Conservation (phyloP, 2,888 invertebrate genomes). For the Tinea trinotella region DNA sequence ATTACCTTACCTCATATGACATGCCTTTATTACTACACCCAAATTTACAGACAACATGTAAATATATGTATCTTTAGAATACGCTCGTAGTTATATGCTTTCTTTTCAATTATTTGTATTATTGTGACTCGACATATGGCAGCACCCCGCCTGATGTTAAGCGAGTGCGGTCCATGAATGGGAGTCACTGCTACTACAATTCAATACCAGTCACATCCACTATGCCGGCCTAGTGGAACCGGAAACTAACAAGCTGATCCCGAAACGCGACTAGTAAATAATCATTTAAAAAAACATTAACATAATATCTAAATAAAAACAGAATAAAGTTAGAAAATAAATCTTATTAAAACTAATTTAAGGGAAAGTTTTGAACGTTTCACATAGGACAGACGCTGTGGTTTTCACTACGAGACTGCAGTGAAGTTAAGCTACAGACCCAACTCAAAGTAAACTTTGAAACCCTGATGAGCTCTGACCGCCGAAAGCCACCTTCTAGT, state of each 20-base stretch:
- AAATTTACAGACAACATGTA: slow-evolving; percentile 6
- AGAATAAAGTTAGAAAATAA: background rate
- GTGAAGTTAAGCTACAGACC: slow-evolving; percentile 6
- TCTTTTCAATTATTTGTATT: too few species aligned
- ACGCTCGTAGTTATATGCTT: background rate
- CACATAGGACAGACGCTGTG: background rate
- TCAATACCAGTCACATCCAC: too few species aligned
- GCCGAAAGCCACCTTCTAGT: slow-evolving; percentile 1
- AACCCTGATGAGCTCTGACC: slow-evolving; percentile 14
- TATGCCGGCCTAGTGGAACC: too few species aligned
- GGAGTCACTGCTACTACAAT: too few species aligned
- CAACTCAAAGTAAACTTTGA: slow-evolving; percentile 8
- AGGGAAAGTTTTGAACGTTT: background rate
- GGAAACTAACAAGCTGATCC: too few species aligned
- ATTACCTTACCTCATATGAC: slow-evolving; percentile 2
- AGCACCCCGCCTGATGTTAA: too few species aligned
- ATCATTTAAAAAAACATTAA: too few species aligned
- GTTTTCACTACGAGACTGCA: background rate
- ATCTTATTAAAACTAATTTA: background rate
- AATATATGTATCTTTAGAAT: background rate
- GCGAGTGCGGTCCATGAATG: too few species aligned
- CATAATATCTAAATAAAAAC: too few species aligned
- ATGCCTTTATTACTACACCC: background rate
- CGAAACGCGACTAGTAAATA: too few species aligned
- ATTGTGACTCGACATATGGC: too few species aligned